phyloP scores from a whole-genome alignment of 2,888 invertebrate genomes.

The Chrysolina americana region DNA sequence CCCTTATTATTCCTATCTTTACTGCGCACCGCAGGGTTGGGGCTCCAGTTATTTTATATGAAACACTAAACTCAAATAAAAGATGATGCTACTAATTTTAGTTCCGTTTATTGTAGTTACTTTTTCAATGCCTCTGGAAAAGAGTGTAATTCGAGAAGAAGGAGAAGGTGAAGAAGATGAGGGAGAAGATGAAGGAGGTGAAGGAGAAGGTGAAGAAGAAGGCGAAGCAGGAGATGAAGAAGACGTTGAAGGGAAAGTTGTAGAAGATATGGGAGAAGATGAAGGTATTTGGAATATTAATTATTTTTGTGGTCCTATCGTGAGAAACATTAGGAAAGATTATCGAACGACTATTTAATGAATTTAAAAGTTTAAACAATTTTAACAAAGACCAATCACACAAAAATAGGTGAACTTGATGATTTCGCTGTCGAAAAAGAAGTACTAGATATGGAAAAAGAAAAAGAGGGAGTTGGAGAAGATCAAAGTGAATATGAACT shows the following conservation, averaged over 20 bases:
- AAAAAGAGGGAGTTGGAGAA: background rate
- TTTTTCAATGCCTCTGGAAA: background rate
- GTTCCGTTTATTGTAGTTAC: background rate
- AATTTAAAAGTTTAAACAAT: background rate
- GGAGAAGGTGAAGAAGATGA: conserved; percentile 5
- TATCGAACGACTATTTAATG: no score
- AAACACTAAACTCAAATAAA: no score
- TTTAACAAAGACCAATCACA: background rate
- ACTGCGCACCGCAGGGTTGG: no score
- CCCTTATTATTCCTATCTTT: no score
- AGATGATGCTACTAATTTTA: background rate
- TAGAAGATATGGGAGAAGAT: conserved; percentile 31
- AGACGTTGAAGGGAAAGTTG: conserved; percentile 1
- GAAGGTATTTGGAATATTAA: background rate
- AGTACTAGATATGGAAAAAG: background rate
- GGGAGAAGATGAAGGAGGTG: background rate
- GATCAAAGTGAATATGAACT: conserved; percentile 22
- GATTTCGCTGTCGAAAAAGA: background rate
- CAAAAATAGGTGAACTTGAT: background rate
- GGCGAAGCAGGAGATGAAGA: conserved; percentile 7
- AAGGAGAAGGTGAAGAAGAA: conserved; percentile 20
- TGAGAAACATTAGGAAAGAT: background rate
- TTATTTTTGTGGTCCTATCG: background rate
- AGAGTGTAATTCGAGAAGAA: background rate
- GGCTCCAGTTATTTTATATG: no score